A percentile compares a stretch with the other conserved stretches of the same genome.
Evolutionary conservation across 2,797 vertebrate genomes (phyloP).

Genomic region (Gallinago stenura): DNA sequence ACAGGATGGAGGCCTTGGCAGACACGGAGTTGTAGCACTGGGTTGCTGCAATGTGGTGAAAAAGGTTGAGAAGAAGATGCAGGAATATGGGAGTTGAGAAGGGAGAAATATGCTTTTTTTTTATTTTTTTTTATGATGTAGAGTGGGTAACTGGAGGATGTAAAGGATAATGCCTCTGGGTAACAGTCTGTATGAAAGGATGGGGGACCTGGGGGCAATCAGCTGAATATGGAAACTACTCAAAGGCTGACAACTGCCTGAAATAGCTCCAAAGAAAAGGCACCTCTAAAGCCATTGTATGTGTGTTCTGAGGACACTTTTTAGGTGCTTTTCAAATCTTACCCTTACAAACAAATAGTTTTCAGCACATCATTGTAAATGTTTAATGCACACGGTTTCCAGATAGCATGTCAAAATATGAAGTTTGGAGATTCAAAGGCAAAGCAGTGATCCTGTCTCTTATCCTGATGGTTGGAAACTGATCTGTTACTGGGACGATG

Average conservation of each 20-base stretch:
- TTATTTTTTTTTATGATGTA: background rate
- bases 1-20: background rate
- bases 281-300: background rate
- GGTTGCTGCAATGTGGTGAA: background rate
- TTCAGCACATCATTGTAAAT: background rate
- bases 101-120: background rate
- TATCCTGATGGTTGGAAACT: background rate
- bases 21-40: background rate
- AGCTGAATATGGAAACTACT: background rate
- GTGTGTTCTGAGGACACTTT: background rate
- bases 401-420: background rate
- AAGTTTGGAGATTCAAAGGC: background rate
- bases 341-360: background rate
- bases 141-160: background rate
- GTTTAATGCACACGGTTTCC: background rate
- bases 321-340: background rate
- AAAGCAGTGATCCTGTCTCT: background rate
- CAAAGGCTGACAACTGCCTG: background rate
- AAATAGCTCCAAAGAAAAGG: background rate
- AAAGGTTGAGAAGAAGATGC: background rate
- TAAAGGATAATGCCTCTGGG: background rate
- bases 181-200: background rate
- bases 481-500: background rate
- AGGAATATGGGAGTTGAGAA: background rate
- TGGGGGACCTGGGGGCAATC: background rate